Percentiles rank a stretch among this genome's conserved stretches.
Conservation (phyloP, 64 coral and sea anemone species). For the Pocillopora damicornis region DNA sequence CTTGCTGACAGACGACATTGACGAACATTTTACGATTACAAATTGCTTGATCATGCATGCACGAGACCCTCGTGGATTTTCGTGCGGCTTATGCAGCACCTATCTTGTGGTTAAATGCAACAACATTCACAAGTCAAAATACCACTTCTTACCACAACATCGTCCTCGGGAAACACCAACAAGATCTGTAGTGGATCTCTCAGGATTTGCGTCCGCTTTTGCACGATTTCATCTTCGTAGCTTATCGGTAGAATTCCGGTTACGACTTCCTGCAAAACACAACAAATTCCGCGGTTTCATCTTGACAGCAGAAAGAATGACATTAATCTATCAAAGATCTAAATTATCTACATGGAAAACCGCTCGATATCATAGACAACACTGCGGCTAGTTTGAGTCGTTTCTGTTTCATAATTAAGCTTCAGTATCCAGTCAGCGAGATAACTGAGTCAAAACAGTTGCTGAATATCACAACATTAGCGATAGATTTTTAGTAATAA, state of each 20-base stretch:
- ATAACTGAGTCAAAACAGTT: neutral
- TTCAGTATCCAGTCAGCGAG: neutral
- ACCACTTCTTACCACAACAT: constrained; percentile 69
- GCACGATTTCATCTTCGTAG: constrained; percentile 95
- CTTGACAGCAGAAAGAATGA: constrained; percentile 14
- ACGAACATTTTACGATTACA: neutral
- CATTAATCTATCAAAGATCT: constrained; percentile 30
- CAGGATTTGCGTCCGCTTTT: constrained; percentile 88
- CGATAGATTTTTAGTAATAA: neutral
- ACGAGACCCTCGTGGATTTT: neutral
- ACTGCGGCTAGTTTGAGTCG: neutral
- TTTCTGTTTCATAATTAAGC: constrained; percentile 39
- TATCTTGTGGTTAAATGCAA: constrained; percentile 47
- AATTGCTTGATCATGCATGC: neutral
- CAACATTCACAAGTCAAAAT: neutral
- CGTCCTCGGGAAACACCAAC: constrained; percentile 76
- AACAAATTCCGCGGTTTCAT: constrained; percentile 38
- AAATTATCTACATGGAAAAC: constrained; percentile 20
- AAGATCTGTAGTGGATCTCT: constrained; percentile 78
- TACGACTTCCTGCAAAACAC: constrained; percentile 70
- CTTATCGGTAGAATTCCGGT: constrained; percentile 84
- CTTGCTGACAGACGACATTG: neutral
- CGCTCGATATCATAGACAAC: constrained; percentile 34
- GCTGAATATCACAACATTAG: too few relatives aligned
- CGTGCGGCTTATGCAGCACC: constrained; percentile 5